Evolutionary conservation across 2,113 vertebrate genomes (phyloP).

Genomic region (Neogale vison): DNA sequence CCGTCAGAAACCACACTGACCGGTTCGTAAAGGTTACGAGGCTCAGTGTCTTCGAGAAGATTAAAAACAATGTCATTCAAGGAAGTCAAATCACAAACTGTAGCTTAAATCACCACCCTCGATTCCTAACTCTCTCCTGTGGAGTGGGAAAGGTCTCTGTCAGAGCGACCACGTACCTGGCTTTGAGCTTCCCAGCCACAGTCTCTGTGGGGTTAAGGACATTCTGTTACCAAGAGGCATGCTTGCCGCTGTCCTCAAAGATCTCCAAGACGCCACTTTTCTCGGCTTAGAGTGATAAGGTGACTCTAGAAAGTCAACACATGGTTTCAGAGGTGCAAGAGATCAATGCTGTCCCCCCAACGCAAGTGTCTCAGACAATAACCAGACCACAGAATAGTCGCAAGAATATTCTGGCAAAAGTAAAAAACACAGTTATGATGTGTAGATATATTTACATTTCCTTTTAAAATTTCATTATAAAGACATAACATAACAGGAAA

Average conservation of each 20-base stretch:
- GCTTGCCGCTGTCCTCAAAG: slow-evolving; percentile 81
- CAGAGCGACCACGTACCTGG: slow-evolving; percentile 81
- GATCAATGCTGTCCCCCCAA: fast-evolving
- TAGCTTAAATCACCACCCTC: background rate
- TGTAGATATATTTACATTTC: background rate
- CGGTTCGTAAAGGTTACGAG: fast-evolving
- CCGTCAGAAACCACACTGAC: fast-evolving
- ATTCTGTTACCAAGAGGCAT: slow-evolving; percentile 76
- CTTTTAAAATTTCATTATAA: background rate
- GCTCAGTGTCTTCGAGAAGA: background rate
- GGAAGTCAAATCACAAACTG: fast-evolving
- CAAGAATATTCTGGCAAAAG: background rate
- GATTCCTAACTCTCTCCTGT: background rate
- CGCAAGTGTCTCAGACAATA: background rate
- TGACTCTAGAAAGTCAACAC: slow-evolving; percentile 85
- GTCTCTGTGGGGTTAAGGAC: slow-evolving; percentile 79
- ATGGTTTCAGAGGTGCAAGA: background rate
- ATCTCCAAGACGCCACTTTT: slow-evolving; percentile 85
- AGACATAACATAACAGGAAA: background rate
- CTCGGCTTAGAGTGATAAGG: slow-evolving; percentile 90
- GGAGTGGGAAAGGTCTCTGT: fast-evolving
- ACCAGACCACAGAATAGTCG: fast-evolving
- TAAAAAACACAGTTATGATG: background rate
- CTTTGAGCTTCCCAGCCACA: slow-evolving; percentile 88
- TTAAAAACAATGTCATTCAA: background rate